A percentile compares a stretch with the other conserved stretches of the same genome.
These are phyloP conservation scores for Samia ricini DNA, from an alignment of 1,140 invertebrate genomes.

Conservation along the genomic window DNA sequence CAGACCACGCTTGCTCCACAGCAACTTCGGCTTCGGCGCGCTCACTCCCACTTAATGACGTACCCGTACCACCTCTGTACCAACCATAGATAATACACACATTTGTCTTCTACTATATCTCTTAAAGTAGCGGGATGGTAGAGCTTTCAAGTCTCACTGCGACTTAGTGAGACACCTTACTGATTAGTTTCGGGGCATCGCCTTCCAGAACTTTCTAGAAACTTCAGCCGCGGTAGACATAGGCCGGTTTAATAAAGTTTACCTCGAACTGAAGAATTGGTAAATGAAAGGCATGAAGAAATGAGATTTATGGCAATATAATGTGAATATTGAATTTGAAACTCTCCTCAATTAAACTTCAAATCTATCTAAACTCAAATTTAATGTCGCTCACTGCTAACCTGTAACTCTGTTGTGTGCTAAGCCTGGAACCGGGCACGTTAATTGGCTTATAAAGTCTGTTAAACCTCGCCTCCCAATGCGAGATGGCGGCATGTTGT, in stretches of 20 bases:
- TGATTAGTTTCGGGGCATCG: too few species aligned
- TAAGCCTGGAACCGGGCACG: slow-evolving; percentile 75
- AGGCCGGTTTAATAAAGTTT: too few species aligned
- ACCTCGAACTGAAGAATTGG: too few species aligned
- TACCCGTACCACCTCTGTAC: slow-evolving; percentile 50
- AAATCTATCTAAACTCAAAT: not conserved
- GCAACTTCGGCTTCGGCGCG: slow-evolving; percentile 83
- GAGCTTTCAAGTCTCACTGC: too few species aligned
- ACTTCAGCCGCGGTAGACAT: too few species aligned
- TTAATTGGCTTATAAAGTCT: slow-evolving; percentile 82
- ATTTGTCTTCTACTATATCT: not conserved
- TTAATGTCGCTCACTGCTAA: slow-evolving; percentile 26
- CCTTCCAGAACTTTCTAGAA: too few species aligned
- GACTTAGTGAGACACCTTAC: too few species aligned
- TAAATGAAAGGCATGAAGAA: too few species aligned
- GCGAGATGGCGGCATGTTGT: slow-evolving; percentile 90
- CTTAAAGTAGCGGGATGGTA: too few species aligned
- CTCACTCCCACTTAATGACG: slow-evolving; percentile 41
- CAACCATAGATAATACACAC: not conserved
- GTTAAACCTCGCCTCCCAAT: slow-evolving; percentile 90
- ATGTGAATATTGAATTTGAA: too few species aligned
- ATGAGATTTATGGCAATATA: too few species aligned
- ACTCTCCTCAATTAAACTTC: too few species aligned
- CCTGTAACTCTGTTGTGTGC: slow-evolving; percentile 80
- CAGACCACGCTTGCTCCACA: slow-evolving; percentile 90